Conservation (phyloP, 2,113 vertebrate species). For the Lycocorax pyrrhopterus region DNA sequence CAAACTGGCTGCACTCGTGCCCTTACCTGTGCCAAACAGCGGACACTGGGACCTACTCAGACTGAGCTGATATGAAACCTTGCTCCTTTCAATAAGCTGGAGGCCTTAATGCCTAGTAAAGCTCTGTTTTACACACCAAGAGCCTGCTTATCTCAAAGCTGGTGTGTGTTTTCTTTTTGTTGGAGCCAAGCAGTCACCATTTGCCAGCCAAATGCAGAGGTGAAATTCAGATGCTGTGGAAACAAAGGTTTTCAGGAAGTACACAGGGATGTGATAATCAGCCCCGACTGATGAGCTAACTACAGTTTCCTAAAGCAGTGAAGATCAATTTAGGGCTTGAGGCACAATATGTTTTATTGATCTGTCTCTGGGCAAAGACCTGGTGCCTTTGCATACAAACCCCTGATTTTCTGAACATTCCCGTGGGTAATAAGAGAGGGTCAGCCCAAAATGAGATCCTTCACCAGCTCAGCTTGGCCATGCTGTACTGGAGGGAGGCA, state of each 20-base stretch:
- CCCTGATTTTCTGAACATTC: accelerated
- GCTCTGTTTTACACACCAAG: background rate
- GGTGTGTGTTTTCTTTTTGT: background rate
- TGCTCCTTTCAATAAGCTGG: background rate
- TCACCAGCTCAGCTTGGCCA: background rate
- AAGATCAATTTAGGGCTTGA: background rate
- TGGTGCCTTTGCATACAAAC: background rate
- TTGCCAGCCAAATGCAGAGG: background rate
- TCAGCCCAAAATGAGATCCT: background rate
- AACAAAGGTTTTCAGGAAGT: background rate
- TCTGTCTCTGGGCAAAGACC: background rate
- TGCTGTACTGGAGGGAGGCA: background rate
- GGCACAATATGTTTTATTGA: background rate
- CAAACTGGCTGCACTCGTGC: background rate
- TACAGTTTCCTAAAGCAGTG: background rate
- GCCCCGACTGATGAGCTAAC: background rate
- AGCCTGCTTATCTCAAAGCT: background rate
- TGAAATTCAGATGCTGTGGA: background rate
- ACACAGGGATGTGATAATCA: background rate
- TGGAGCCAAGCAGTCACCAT: background rate
- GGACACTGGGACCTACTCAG: background rate
- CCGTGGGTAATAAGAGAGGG: accelerated
- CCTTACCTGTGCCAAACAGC: background rate
- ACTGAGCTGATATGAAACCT: background rate
- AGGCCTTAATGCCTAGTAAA: background rate